Evolutionary conservation across 2,888 invertebrate genomes (phyloP), one percentile per base, ranked within the genome.

Genomic region (Blastobasis lacticolella): DNA sequence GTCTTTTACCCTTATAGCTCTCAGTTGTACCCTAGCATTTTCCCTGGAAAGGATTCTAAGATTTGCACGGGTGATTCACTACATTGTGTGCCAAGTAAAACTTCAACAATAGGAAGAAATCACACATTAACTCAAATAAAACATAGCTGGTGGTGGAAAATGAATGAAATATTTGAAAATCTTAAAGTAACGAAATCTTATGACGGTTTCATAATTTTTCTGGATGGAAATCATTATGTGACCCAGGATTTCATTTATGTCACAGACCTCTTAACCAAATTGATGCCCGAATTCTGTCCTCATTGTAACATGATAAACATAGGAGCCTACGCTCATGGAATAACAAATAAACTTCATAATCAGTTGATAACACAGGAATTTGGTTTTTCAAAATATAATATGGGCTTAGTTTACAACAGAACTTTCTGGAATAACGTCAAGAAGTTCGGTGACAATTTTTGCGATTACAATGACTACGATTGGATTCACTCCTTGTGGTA

Each of bases 111-210:
- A 23, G 23, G 23, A 41, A 66, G 74, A 49, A 54, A 65, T 23
- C 55, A 61, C 3, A 47, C 44, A 0, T 55, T 65, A 5, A 64
- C 64, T 5, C 78, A 79, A 49, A 48, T 52, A 5, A 79, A 78
- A 50, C 69, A 70, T 23, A 71, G 70, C 48, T 76, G 73, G 78
- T 80, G 75, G 80, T 79, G 75, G 80, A 71, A 66, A 52, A 54
- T 60, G 4, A 72, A 67, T 45, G 64, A 66, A 10, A 62, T 79
- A 0, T 79, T 79, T 51, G 69, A 75, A 37, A 49, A 67, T 48
- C 38, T 77, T 9, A 50, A 58, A 37, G 54, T 56, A 0, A 59
- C 53, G 0, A 45, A 59, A 37, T 38, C 56, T 53, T 51, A 64
- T 48, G 42, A 69, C 5, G 49, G 57, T 5, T 50, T 60, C 38